Conservation (phyloP, 2,113 vertebrate genomes). For the Myanophis thanlyinensis region DNA sequence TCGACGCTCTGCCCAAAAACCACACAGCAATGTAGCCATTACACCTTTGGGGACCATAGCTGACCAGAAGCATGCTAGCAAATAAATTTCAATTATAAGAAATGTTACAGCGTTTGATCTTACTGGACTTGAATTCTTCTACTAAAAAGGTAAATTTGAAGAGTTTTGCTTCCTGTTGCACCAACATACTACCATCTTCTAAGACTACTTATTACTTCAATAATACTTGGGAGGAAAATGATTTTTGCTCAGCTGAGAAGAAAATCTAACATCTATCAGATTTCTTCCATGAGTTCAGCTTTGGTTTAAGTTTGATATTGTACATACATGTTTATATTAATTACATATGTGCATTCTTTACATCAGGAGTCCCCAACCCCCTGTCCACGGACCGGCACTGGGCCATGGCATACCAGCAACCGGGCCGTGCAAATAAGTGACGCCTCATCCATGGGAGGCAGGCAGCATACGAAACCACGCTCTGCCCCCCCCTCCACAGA, state of each 20-base stretch:
- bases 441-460: too few relatives aligned
- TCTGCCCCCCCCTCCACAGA: too few relatives aligned
- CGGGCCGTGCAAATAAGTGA: too few relatives aligned
- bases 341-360: background rate
- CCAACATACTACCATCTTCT: background rate
- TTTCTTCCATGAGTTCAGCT: background rate
- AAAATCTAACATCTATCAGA: background rate
- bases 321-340: background rate
- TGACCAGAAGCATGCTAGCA: background rate
- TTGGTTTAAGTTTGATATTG: background rate
- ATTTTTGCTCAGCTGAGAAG: background rate
- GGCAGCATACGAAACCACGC: too few relatives aligned
- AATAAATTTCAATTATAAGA: background rate
- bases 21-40: background rate
- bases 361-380: too few relatives aligned
- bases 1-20: background rate
- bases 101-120: background rate
- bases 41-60: background rate
- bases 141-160: background rate
- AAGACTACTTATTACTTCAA: background rate
- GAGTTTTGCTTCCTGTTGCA: background rate
- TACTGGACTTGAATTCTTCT: background rate
- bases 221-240: background rate
- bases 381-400: too few relatives aligned
- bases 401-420: too few relatives aligned